phyloP scores from a whole-genome alignment of 2,113 vertebrate species.

The Poeciliopsis retropinna region DNA sequence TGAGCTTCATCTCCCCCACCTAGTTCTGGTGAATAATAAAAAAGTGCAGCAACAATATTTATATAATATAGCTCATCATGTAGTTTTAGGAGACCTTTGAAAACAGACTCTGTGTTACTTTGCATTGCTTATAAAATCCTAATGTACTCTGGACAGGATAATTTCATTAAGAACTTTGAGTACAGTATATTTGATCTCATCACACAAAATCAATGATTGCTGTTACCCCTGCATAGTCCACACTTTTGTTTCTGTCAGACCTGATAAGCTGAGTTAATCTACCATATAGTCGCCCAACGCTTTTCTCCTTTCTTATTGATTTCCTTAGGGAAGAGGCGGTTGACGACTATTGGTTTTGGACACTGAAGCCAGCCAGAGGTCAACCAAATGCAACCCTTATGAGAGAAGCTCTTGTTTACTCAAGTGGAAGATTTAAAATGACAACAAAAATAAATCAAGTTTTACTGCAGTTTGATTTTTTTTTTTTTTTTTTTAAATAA shows the following conservation, averaged over 20 bases:
- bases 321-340: background rate
- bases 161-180: background rate
- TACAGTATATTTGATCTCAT: background rate
- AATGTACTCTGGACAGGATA: background rate
- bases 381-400: constrained; percentile 48
- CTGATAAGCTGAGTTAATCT: constrained; percentile 37
- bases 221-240: constrained; percentile 21
- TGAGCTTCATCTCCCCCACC: background rate
- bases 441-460: background rate
- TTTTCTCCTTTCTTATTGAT: constrained; percentile 46
- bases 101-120: constrained; percentile 6
- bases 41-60: background rate
- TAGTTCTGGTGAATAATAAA: constrained; percentile 1
- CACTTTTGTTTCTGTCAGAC: constrained; percentile 22
- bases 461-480: background rate
- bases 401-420: constrained; percentile 36
- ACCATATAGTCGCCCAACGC: constrained; percentile 17
- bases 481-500: background rate
- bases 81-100: constrained; percentile 8
- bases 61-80: background rate
- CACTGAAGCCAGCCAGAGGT: constrained; percentile 35
- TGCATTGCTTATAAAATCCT: background rate
- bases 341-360: constrained; percentile 60
- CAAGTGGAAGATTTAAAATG: constrained; percentile 23
- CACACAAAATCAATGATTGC: background rate